Percentiles rank a stretch among this genome's conserved stretches.
phyloP scores from a whole-genome alignment of 2,113 vertebrate genomes.

The Enhydra lutris region DNA sequence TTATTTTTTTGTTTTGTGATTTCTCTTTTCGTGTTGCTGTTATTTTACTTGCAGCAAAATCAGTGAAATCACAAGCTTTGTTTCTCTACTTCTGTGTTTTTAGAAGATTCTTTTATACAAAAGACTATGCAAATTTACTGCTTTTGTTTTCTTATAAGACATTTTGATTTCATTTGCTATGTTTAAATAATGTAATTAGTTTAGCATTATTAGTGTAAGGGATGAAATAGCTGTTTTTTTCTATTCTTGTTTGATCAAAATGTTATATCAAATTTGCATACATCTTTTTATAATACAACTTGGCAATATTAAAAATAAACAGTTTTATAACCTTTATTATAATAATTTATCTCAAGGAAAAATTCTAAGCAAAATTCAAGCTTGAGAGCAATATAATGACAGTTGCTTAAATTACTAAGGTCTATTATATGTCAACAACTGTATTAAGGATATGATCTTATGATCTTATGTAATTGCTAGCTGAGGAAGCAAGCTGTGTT shows the following conservation, averaged over 20 bases:
- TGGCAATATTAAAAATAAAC: not conserved
- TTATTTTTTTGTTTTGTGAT: not conserved
- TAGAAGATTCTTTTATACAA: not conserved
- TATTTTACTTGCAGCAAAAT: not conserved
- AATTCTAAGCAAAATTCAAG: not conserved
- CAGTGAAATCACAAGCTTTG: not conserved
- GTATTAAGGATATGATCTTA: not conserved
- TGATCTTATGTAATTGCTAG: not conserved
- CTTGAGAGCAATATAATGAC: not conserved
- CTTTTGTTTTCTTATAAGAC: not conserved
- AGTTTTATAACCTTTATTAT: not conserved
- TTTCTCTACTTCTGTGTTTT: not conserved
- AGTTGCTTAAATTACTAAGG: not conserved
- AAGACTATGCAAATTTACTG: not conserved
- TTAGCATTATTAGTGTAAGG: not conserved
- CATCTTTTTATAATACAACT: not conserved
- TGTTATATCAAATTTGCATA: not conserved
- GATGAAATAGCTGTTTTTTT: not conserved
- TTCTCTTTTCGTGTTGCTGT: not conserved
- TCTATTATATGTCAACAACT: not conserved
- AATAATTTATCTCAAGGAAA: not conserved
- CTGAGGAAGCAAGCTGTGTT: not conserved
- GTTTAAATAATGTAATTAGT: not conserved
- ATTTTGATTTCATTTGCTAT: not conserved
- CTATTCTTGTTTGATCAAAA: not conserved